phyloP scores from a whole-genome alignment of 37 sponge, comb jelly and placozoan species.

The Amphimedon queenslandica region DNA sequence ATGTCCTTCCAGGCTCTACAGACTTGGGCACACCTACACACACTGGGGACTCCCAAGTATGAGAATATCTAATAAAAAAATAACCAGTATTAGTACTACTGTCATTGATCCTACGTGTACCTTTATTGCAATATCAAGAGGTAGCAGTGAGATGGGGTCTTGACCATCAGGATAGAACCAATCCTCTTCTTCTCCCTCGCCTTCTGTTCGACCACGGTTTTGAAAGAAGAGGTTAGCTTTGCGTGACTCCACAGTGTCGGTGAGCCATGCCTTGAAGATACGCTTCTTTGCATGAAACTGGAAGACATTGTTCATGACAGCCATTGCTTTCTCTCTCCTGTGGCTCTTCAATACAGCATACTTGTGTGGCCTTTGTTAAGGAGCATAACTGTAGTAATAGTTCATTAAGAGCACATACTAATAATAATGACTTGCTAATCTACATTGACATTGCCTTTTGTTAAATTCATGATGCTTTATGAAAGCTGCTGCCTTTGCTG shows the following conservation, averaged over 20 bases:
- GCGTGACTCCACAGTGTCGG: conserved; percentile 12
- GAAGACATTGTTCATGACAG: not conserved
- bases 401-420: not conserved
- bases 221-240: conserved; percentile 2
- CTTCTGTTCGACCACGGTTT: conserved; percentile 13
- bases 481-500: too few relatives aligned
- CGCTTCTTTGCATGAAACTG: not conserved
- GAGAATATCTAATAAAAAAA: conserved; percentile 53
- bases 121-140: conserved; percentile 48
- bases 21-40: conserved; percentile 72
- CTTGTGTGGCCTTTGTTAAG: not conserved
- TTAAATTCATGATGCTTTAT: too few relatives aligned
- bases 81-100: not conserved
- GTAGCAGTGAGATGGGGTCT: conserved; percentile 62
- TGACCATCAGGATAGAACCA: conserved; percentile 74
- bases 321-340: not conserved
- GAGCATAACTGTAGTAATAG: not conserved
- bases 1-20: conserved; percentile 94
- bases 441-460: too few relatives aligned
- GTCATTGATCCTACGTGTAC: conserved; percentile 9
- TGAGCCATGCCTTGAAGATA: conserved; percentile 33
- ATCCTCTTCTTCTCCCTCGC: conserved; percentile 24
- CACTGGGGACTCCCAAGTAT: conserved; percentile 20
- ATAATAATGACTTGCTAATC: not conserved
- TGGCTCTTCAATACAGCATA: conserved; percentile 20